Evolutionary conservation across 2,888 invertebrate species (phyloP), one percentile per base, ranked within the genome.

Genomic region (Smittia sp.): DNA sequence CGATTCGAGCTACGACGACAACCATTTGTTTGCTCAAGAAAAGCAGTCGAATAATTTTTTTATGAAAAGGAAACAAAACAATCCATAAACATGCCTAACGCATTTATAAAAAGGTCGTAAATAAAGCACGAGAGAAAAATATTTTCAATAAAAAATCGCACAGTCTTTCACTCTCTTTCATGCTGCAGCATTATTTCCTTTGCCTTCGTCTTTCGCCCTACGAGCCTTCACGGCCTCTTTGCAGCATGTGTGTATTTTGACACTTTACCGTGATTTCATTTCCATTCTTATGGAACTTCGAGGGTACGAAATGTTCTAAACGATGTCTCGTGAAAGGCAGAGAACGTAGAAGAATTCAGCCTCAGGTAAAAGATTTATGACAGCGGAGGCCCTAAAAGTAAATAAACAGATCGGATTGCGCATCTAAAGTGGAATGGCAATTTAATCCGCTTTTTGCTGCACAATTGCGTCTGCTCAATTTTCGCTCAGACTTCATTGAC

Each of bases 41-140:
- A 46, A 46, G 46, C 46, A 46, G 11, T 46, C 46, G 15, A 46
- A 46, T 46, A 46, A 46, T 46, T 46, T 46, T 46, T 46, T 32
- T 32, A 46, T 46, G 46, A 46, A 15, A 46, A 46, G 46, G 46
- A 46, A 46, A 46, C 46, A 46, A 46, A 46, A 46, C 46, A 46
- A 46, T 46, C 46, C 46, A 46, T 46, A 46, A 46, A 46, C 46
- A 46, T 46, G 46, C 46, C 46, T 46, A 46, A 46, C 46, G 46
- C 46, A 46, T 46, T 46, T 46, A 46, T 46, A 15, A 46, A 46
- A 46, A 46, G 46, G 46, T 46, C 46, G 46, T 46, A 46, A 46
- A 46, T 46, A 46, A 2, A 46, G 15, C 11, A 46, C 11, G 46
- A 11, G 15, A 11, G 11, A 46, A 15, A 46, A 46, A 46, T 46